Evolutionary conservation across 2,797 vertebrate genomes (phyloP).

Genomic region (Epinephelus malabaricus): DNA sequence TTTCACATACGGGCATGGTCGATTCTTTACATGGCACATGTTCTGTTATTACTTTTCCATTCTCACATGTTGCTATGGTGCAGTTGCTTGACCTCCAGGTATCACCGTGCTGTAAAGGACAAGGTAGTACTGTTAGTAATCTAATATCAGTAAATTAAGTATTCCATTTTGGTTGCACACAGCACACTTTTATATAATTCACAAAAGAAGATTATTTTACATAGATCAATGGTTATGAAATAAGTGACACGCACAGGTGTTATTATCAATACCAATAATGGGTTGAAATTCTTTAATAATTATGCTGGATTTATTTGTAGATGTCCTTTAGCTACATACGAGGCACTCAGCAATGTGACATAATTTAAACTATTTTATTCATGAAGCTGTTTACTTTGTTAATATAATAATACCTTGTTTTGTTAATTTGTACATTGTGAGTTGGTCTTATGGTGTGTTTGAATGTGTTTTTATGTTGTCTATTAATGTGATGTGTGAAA

Average conservation of each 20-base stretch:
- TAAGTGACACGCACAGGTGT: not conserved
- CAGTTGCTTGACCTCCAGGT: slow-evolving; percentile 85
- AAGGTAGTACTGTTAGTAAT: slow-evolving; percentile 22
- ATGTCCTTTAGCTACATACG: too few species aligned
- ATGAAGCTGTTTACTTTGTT: too few species aligned
- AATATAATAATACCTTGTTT: too few species aligned
- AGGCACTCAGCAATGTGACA: too few species aligned
- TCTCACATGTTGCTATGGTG: slow-evolving; percentile 80
- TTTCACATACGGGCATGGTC: slow-evolving; percentile 83
- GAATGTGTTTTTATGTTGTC: slow-evolving; percentile 7
- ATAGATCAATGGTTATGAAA: not conserved
- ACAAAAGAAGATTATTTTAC: not conserved
- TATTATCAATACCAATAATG: not conserved
- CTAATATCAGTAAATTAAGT: not conserved
- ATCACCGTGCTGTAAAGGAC: slow-evolving; percentile 81
- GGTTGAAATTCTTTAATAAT: not conserved
- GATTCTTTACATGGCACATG: slow-evolving; percentile 65
- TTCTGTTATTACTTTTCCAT: slow-evolving; percentile 68
- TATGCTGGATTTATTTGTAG: not conserved
- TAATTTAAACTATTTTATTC: too few species aligned
- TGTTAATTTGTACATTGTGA: not conserved
- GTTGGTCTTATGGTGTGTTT: not conserved
- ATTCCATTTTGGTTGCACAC: not conserved
- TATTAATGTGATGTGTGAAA: not conserved
- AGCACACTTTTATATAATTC: not conserved